A percentile compares a stretch with the other conserved stretches of the same genome.
Evolutionary conservation across 1,140 invertebrate species (phyloP).

Genomic region (Drosophila pruinosa): DNA sequence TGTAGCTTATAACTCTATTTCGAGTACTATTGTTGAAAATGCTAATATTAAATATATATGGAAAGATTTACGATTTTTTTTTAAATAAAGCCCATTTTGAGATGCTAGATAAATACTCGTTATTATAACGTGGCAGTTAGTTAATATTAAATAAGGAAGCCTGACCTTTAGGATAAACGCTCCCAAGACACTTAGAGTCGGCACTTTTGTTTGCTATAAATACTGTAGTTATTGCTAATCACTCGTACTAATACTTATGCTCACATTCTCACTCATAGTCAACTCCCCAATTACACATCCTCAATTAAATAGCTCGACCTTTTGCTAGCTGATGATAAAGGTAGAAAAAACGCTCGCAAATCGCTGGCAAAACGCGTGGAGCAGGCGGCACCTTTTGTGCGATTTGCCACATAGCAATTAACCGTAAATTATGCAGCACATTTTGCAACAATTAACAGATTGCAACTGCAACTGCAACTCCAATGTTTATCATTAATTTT

Average conservation of each 20-base stretch:
- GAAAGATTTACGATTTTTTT: too few species aligned
- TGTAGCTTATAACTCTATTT: too few species aligned
- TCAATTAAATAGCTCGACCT: constrained; percentile 73
- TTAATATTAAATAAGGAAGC: constrained; percentile 36
- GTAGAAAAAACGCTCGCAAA: constrained; percentile 35
- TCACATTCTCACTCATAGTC: background rate
- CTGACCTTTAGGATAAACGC: constrained; percentile 33
- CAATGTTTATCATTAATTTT: constrained; percentile 73
- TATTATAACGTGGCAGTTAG: constrained; percentile 6
- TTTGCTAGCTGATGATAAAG: constrained; percentile 26
- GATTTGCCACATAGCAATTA: constrained; percentile 68
- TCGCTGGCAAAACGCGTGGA: constrained; percentile 50
- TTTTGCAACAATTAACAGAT: constrained; percentile 77
- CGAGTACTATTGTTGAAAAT: too few species aligned
- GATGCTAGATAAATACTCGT: background rate
- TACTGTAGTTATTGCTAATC: constrained; percentile 2
- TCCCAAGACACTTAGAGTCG: constrained; percentile 28
- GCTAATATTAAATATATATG: too few species aligned
- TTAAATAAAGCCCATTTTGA: background rate
- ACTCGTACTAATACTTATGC: background rate
- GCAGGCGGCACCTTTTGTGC: constrained; percentile 64
- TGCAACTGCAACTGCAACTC: constrained; percentile 38
- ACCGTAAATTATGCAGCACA: constrained; percentile 68
- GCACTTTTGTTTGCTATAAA: constrained; percentile 18
- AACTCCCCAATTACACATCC: constrained; percentile 67